These are phyloP conservation scores for Philhelius pedissequus DNA, from an alignment of 2,888 invertebrate genomes.

Conservation along the genomic window DNA sequence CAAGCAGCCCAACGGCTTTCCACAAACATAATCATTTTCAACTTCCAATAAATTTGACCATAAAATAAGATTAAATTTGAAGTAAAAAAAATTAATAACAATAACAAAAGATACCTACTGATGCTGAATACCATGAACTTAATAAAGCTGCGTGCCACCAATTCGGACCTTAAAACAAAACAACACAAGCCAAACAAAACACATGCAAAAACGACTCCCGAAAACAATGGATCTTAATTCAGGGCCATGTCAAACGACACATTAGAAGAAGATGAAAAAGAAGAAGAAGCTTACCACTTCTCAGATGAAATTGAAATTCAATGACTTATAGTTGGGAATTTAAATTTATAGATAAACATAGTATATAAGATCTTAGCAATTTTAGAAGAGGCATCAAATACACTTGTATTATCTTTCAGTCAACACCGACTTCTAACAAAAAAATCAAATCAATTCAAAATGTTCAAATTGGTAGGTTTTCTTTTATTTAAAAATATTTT, in stretches of 20 bases:
- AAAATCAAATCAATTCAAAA: constrained; percentile 70
- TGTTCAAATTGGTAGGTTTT: constrained; percentile 76
- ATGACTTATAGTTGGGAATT: not conserved
- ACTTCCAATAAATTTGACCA: not conserved
- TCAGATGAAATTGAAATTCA: not conserved
- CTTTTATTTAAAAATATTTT: not conserved
- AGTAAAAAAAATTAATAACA: not conserved
- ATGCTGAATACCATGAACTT: constrained; percentile 38
- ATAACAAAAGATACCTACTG: not conserved
- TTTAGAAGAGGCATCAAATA: constrained; percentile 24
- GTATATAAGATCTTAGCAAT: constrained; percentile 29
- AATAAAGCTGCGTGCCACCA: constrained; percentile 15
- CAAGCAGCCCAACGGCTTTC: not conserved
- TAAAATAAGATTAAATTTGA: not conserved
- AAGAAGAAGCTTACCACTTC: constrained; percentile 5
- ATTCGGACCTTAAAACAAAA: not conserved
- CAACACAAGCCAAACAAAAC: not conserved
- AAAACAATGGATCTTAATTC: constrained; percentile 48
- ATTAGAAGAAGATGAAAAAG: not conserved
- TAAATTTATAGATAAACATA: not conserved
- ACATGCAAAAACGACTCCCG: constrained; percentile 15
- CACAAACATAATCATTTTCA: not conserved
- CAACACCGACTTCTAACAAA: constrained; percentile 74
- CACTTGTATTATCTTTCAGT: constrained; percentile 43
- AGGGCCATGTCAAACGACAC: constrained; percentile 24